Base-by-base conservation (phyloP, 2,113 vertebrate genomes). In the Australoheros scitulus region DNA sequence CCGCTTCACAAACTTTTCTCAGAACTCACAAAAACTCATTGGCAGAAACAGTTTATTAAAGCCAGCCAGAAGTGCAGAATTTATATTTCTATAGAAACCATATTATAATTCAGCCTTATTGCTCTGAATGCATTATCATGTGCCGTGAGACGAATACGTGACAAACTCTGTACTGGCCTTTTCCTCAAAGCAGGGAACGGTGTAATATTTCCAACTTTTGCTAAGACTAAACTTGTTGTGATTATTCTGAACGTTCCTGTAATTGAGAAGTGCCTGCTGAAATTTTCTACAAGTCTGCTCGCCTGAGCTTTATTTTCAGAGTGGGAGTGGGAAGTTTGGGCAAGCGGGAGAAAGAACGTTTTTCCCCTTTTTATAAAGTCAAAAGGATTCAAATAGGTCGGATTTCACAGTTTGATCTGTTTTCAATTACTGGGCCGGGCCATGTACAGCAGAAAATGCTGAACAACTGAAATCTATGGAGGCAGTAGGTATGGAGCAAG, bases 331-430 rank as follows among this genome's bases (percentile, higher is more conserved):
- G 84, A 76, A 50, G 64, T 68, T 50, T 26, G 10, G 38, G 1
- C 9, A 65, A 79, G 65, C 7, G 5, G 77, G 68, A 79, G 81
- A 77, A 41, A 85, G 56, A 86, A 89, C 61, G 38, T 90, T 89
- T 90, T 75, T 38, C 36, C 64, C 59, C 59, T 87, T 90, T 68
- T 55, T 82, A 80, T 83, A 47, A 84, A 92, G 89, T 89, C 80
- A 87, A 85, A 92, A 61, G 56, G 58, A 89, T 88, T 91, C 75
- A 88, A 90, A 95, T 80, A 74, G 88, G 55, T 92, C 64, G n/a
- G 63, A 86, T 94, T 95, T 92, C 94, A 92, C 88, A 91, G 91
- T 92, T 93, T 93, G 90, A 93, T 92, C 92, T 95, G 94, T 91
- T 95, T 94, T 94, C 89, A 91, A 91, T 95, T 94, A 94, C 83